Evolutionary conservation across 92 coral and sea anemone species (phyloP), one percentile per base, ranked within the genome.

Genomic region (Paragorgia papillata): DNA sequence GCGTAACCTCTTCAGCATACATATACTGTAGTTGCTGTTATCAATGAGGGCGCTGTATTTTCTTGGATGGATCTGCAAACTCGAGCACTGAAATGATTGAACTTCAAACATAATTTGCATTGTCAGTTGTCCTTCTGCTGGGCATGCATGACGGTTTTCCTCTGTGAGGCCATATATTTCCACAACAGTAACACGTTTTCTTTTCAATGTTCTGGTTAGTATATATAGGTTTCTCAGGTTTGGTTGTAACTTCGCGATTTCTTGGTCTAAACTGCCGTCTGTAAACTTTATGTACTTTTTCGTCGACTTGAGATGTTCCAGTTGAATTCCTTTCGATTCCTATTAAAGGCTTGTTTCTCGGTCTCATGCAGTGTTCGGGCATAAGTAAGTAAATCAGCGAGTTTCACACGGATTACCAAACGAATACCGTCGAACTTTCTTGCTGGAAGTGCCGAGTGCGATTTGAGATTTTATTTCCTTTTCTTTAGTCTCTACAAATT

Each of bases 271-370:
- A 3, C 58, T 51, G 58, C 8, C n/a, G n/a, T n/a, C 26, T 51
- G 58, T 17, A n/a, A 6, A 51, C 26, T 51, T 51, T 51, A n/a
- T 51, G 5, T 5, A 51, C 58, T 17, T n/a, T n/a, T n/a, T n/a
- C n/a, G n/a, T 51, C 58, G 58, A 51, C 6, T 51, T 51, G 8
- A 3, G n/a, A n/a, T 51, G 58, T 17, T 17, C 4, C 3, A 22
- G 21, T 51, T 17, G n/a, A 17, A 51, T 51, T 22, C 22, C 9
- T 59, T 28, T 59, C 66, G n/a, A 59, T 65, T 2, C 73, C 73
- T 65, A n/a, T n/a, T n/a, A n/a, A 15, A 30, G 14, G 73, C 73
- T 65, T 33, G 73, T 65, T 65, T 65, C 57, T 66, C 57, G 9
- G 74, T 66, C 29, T 66, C 57, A 44, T 22, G 57, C 8, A 41